Evolutionary conservation across 2,888 invertebrate genomes (phyloP), one percentile per base, ranked within the genome.

Genomic region (Psylliodes chrysocephalus): DNA sequence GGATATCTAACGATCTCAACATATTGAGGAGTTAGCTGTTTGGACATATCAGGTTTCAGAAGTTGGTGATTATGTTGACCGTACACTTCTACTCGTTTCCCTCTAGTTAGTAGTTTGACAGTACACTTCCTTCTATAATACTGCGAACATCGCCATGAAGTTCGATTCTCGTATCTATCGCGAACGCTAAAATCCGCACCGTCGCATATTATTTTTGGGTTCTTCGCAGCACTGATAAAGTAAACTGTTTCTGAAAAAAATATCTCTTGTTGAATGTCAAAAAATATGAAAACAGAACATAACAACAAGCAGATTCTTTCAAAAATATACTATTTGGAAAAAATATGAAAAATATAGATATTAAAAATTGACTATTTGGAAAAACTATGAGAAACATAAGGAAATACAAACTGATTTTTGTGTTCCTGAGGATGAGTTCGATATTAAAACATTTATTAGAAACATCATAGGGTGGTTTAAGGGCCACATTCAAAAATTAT

Each of bases 191-290:
- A 73, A 51, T 71, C 69, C 12, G 35, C n/a, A 14, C 35, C 57
- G 52, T 74, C 70, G 8, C 74, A 67, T 12, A 75, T 68, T 14
- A 77, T 64, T 69, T 76, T 77, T 2, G 75, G 75, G 60, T 76
- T 69, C 46, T 72, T 73, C 10, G 66, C 67, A 19, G 71, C 72
- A 33, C 35, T 35, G 2, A 35, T 64, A 53, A 75, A 72, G 57
- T 68, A 75, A 42, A 76, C 69, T 2, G 67, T 63, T 63, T 70
- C 74, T 75, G 64, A 66, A n/a, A n/a, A n/a, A n/a, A n/a, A n/a
- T n/a, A n/a, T n/a, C 4, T n/a, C n/a, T 1, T 2, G 4, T 1
- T 10, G n/a, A n/a, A n/a, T n/a, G n/a, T n/a, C n/a, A n/a, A n/a
- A n/a, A n/a, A n/a, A n/a, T n/a, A n/a, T 44, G n/a, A 18, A 14